Evolutionary conservation across 2,113 vertebrate genomes (phyloP).

Genomic region (Daubentonia madagascariensis): DNA sequence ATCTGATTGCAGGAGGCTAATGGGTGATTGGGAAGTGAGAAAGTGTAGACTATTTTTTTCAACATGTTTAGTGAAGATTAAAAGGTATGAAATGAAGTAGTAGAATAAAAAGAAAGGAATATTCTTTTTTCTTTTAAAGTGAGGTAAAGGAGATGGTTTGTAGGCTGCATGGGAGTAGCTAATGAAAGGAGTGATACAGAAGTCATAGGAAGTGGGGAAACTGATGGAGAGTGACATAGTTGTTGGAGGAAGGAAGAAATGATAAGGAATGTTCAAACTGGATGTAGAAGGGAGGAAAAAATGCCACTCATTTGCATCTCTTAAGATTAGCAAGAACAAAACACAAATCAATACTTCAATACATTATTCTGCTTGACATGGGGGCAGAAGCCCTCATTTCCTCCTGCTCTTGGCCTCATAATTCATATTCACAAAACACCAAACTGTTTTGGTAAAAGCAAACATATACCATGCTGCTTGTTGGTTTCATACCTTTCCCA

Average conservation of each 20-base stretch:
- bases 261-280: neutral
- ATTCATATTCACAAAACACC: neutral
- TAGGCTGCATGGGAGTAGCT: neutral
- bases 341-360: neutral
- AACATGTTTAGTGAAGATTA: neutral
- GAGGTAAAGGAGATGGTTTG: neutral
- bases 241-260: neutral
- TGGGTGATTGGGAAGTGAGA: neutral
- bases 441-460: neutral
- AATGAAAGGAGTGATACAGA: neutral
- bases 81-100: neutral
- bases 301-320: neutral
- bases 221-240: neutral
- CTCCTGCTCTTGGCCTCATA: neutral
- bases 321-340: neutral
- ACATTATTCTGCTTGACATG: neutral
- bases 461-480: neutral
- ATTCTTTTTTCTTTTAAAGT: neutral
- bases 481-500: neutral
- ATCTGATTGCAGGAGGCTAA: neutral
- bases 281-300: neutral
- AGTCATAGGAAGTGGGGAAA: neutral
- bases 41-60: neutral
- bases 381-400: neutral
- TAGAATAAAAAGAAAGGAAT: neutral